Evolutionary conservation across 2,113 vertebrate species (phyloP), one percentile per base, ranked within the genome.

Genomic region (Laterallus jamaicensis): DNA sequence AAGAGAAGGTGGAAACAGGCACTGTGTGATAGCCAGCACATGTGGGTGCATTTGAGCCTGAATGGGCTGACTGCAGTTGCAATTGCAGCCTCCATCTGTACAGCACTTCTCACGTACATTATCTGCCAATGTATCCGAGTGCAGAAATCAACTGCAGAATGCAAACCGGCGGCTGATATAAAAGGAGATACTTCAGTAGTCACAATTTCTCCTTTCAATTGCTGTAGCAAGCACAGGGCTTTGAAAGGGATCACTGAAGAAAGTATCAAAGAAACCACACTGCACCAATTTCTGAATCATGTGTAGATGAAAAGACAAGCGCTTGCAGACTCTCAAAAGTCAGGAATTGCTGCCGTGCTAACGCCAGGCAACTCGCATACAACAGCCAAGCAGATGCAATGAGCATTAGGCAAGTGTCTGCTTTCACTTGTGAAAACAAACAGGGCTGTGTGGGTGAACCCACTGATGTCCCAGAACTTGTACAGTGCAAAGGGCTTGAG

Each of bases 1-100:
- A 97, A 94, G 93, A 98, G 86, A 93, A 86, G 97, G 98, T 90
- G 79, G 96, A 84, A 96, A 96, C 3, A 87, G 54, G 5, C 59
- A 35, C 25, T 79, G 82, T 96, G 71, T 56, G 90, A 96, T 55
- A 97, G 70, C 21, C 92, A 92, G 70, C 93, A 69, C 12, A 50
- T 94, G 63, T 66, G 85, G 63, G 88, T 80, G 44, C 69, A 95
- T 79, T 78, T 97, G 90, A 55, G 96, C 87, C 79, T 97, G 58
- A 87, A 93, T 19, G 60, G 82, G n/a, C 94, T 96, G 39, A 82
- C 92, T n/a, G 70, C 85, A 25, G 73, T 91, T 50, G 96, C 97
- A 44, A 63, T 81, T 2, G 15, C 79, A 54, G 85, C 97, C 60
- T 98, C 96, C 8, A n/a, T 97, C 73, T 97, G 97, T 85, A 74